A percentile compares a stretch with the other conserved stretches of the same genome.
phyloP scores from a whole-genome alignment of 2,113 vertebrate species.

The Melanostigma gelatinosum region DNA sequence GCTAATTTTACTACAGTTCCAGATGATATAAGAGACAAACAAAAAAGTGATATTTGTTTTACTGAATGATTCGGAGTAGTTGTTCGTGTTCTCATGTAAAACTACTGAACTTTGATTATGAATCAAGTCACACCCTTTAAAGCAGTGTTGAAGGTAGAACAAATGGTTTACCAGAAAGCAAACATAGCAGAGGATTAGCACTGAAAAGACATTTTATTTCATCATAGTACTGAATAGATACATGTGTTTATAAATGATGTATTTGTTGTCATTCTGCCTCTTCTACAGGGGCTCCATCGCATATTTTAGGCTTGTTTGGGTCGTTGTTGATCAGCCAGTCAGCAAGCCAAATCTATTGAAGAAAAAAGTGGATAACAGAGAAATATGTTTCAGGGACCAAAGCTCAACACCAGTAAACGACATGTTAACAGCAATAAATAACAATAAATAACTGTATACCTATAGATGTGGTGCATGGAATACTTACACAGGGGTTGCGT shows the following conservation, averaged over 20 bases:
- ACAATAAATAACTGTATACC: neutral
- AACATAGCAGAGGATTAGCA: neutral
- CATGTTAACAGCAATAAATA: neutral
- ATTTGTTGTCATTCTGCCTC: slow-evolving; percentile 49
- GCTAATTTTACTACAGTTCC: neutral
- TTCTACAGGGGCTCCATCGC: slow-evolving; percentile 47
- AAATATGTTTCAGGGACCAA: neutral
- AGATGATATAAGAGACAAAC: neutral
- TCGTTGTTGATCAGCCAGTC: slow-evolving; percentile 93
- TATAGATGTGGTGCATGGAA: neutral
- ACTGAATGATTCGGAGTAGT: neutral
- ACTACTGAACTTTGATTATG: neutral
- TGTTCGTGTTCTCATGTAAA: neutral
- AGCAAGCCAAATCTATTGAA: slow-evolving; percentile 90
- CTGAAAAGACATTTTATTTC: slow-evolving; percentile 2
- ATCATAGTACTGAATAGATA: neutral
- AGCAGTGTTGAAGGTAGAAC: neutral
- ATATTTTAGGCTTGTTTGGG: slow-evolving; percentile 88
- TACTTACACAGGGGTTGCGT: slow-evolving; percentile 89
- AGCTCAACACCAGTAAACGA: slow-evolving; percentile 10
- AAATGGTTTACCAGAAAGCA: neutral
- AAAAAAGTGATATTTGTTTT: neutral
- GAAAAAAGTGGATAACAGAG: neutral
- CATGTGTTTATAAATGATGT: neutral
- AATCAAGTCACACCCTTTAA: neutral